These are phyloP conservation scores for Cirrhinus molitorella DNA, from an alignment of 2,797 vertebrate genomes.

Conservation along the genomic window DNA sequence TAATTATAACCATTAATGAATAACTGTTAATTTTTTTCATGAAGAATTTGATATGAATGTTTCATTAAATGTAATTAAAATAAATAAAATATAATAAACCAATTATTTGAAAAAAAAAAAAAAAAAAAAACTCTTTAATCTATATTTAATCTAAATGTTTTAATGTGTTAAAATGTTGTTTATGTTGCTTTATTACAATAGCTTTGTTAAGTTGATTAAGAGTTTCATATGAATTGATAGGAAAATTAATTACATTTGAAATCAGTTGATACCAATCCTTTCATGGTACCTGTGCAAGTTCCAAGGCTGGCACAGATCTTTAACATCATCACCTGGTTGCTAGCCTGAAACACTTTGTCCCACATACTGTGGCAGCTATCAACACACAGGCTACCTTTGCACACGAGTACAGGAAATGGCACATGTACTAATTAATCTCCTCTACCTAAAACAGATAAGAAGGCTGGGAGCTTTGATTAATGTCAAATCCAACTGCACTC, in stretches of 20 bases:
- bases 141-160: too few relatives aligned
- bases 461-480: slow-evolving; percentile 53
- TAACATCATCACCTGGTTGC: neutral
- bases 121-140: too few relatives aligned
- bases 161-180: too few relatives aligned
- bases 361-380: neutral
- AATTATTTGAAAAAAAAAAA: too few relatives aligned
- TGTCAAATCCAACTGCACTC: slow-evolving; percentile 58
- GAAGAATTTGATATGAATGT: too few relatives aligned
- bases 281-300: neutral
- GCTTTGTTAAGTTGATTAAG: neutral
- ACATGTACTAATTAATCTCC: slow-evolving; percentile 48
- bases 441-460: slow-evolving; percentile 41
- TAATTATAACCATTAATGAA: too few relatives aligned
- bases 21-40: too few relatives aligned
- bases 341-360: neutral
- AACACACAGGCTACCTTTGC: slow-evolving; percentile 16
- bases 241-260: neutral
- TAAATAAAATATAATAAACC: too few relatives aligned
- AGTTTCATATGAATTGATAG: neutral
- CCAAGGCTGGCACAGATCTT: too few relatives aligned
- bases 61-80: too few relatives aligned
- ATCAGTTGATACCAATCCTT: neutral
- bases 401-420: slow-evolving; percentile 19
- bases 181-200: neutral